Evolutionary conservation across 2,888 invertebrate genomes (phyloP).

Genomic region (Lasioglossum calceatum): DNA sequence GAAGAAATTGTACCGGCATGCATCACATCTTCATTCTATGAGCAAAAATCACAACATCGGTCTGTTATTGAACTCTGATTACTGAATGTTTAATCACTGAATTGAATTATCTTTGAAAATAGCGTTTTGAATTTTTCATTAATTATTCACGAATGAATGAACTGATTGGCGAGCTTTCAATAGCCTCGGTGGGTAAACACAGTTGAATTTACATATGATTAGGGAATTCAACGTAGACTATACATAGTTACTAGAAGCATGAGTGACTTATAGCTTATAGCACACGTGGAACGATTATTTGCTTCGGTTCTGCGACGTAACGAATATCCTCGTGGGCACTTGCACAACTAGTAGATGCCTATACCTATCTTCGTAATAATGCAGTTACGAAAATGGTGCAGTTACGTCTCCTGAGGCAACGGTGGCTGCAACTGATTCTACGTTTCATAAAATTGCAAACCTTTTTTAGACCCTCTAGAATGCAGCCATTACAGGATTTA

Average conservation of each 20-base stretch:
- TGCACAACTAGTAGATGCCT: constrained; percentile 76
- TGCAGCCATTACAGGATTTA: too few relatives aligned
- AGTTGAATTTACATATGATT: constrained; percentile 26
- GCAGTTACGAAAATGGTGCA: constrained; percentile 80
- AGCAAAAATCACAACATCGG: too few relatives aligned
- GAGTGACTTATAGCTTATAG: constrained; percentile 42
- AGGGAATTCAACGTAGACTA: constrained; percentile 3
- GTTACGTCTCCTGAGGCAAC: constrained; percentile 77
- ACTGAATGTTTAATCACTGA: not conserved
- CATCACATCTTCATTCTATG: too few relatives aligned
- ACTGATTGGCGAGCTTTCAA: not conserved
- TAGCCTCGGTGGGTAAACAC: not conserved
- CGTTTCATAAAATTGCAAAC: constrained; percentile 12
- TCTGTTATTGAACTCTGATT: too few relatives aligned
- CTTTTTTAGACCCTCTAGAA: not conserved
- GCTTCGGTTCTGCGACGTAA: constrained; percentile 70
- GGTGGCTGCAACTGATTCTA: constrained; percentile 43
- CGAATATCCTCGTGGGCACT: constrained; percentile 74
- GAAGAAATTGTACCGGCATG: too few relatives aligned
- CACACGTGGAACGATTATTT: constrained; percentile 55
- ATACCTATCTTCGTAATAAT: constrained; percentile 78
- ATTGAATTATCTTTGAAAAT: not conserved
- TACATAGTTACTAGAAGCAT: constrained; percentile 23
- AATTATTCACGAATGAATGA: not conserved
- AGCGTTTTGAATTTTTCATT: not conserved